phyloP scores from a whole-genome alignment of 2,888 invertebrate genomes.

The Phrixothrix hirtus region DNA sequence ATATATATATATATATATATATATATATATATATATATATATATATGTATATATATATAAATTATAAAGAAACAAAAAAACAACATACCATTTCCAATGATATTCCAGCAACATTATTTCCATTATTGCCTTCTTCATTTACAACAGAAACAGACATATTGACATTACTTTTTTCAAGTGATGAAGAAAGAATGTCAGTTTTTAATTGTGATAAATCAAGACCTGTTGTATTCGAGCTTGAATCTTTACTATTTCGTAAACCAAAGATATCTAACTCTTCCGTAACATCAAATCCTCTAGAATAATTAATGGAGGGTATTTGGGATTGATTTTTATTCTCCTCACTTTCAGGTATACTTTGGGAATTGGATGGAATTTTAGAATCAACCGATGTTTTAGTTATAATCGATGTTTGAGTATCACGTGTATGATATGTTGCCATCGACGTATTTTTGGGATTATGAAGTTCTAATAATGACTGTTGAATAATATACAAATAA shows the following conservation, averaged over 20 bases:
- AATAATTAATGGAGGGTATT: constrained; percentile 44
- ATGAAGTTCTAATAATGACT: constrained; percentile 39
- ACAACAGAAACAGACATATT: constrained; percentile 19
- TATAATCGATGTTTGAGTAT: constrained; percentile 46
- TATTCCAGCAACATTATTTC: constrained; percentile 43
- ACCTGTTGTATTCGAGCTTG: constrained; percentile 21
- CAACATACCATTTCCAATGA: constrained; percentile 50
- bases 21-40: too few relatives aligned
- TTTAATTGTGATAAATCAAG: constrained; percentile 34
- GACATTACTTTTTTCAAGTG: constrained; percentile 21
- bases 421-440: constrained; percentile 21
- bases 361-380: neutral
- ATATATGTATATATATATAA: too few relatives aligned
- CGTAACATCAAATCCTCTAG: constrained; percentile 44
- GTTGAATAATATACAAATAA: constrained; percentile 4
- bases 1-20: too few relatives aligned
- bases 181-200: constrained; percentile 22
- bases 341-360: neutral
- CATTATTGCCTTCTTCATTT: constrained; percentile 3
- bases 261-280: constrained; percentile 14
- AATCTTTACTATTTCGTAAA: constrained; percentile 24
- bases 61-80: too few relatives aligned
- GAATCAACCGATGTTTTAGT: constrained; percentile 16
- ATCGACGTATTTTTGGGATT: constrained; percentile 11
- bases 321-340: constrained; percentile 12